Percentiles rank a stretch among this genome's conserved stretches.
Evolutionary conservation across 2,113 vertebrate genomes (phyloP).

Genomic region (Thermophis baileyi): DNA sequence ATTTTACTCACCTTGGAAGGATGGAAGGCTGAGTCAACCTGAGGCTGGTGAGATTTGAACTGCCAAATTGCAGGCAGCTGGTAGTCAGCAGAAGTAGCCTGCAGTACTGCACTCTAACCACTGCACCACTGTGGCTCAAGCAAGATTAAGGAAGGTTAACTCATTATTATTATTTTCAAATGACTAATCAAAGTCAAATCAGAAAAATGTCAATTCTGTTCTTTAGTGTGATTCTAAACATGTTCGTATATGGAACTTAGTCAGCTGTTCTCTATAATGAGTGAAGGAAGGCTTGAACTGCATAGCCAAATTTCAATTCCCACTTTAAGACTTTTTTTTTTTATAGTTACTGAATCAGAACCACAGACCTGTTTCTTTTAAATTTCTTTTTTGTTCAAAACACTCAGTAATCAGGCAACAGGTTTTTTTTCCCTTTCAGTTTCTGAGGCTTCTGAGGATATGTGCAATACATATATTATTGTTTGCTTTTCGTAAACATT

Average conservation of each 20-base stretch:
- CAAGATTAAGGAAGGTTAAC: neutral
- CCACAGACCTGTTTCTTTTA: neutral
- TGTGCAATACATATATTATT: neutral
- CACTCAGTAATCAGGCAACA: neutral
- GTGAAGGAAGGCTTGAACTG: neutral
- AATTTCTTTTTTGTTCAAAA: neutral
- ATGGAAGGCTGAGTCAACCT: no score
- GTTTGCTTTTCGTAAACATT: neutral
- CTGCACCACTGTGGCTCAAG: neutral
- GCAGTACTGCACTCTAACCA: no score
- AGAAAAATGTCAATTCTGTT: neutral
- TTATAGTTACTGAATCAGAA: neutral
- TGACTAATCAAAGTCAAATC: neutral
- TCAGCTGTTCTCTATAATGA: neutral
- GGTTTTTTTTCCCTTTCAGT: neutral
- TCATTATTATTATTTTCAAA: neutral
- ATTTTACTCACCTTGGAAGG: no score
- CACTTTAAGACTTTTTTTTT: neutral
- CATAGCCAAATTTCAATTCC: neutral
- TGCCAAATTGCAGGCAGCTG: no score
- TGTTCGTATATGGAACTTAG: neutral
- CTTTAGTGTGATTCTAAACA: neutral
- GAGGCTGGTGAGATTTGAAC: no score
- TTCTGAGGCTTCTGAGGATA: neutral
- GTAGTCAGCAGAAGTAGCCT: no score